Evolutionary conservation across 2,113 vertebrate species (phyloP).

Genomic region (Dasyprocta punctata): DNA sequence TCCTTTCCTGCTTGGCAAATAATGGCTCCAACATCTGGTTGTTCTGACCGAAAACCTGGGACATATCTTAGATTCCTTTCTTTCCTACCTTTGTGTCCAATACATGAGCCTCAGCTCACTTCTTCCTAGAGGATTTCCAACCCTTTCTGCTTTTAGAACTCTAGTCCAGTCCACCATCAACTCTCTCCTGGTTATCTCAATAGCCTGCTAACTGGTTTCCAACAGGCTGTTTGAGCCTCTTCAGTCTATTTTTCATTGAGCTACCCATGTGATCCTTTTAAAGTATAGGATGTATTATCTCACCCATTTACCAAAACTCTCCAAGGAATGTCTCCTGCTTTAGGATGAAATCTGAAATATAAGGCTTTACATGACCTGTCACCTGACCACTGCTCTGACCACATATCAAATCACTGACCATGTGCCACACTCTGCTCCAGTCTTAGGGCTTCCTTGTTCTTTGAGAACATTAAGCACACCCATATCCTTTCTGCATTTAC

Average conservation of each 20-base stretch:
- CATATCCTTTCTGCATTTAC: not conserved
- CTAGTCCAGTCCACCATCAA: no score
- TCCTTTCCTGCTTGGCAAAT: not conserved
- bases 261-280: not conserved
- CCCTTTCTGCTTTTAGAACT: not conserved
- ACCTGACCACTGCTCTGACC: not conserved
- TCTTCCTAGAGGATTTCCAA: not conserved
- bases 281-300: not conserved
- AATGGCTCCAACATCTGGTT: not conserved
- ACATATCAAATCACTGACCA: not conserved
- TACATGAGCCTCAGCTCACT: not conserved
- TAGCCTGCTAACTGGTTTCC: not conserved
- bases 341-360: not conserved
- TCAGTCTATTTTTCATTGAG: not conserved
- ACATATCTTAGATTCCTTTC: not conserved
- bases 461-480: not conserved
- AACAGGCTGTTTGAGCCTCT: not conserved
- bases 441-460: not conserved
- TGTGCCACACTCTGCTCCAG: not conserved
- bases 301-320: not conserved
- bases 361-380: not conserved
- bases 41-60: not conserved
- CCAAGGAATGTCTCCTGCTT: not conserved
- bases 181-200: not conserved
- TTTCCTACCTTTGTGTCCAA: not conserved